Conservation (phyloP, 2,888 invertebrate species). For the Stenchaetothrips biformis region DNA sequence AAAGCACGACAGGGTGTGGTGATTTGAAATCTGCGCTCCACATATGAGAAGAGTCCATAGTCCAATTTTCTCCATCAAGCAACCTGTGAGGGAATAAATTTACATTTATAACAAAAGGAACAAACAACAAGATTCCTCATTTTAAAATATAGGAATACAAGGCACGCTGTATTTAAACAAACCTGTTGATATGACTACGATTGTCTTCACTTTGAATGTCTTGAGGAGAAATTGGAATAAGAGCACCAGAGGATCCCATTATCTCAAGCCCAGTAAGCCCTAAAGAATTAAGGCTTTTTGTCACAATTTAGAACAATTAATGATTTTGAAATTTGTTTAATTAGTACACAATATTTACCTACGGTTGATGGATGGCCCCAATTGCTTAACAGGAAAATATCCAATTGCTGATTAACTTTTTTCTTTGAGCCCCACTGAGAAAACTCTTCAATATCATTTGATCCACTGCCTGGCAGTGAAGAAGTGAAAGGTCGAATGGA, state of each 20-base stretch:
- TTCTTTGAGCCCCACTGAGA: not conserved
- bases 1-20: slow-evolving; percentile 43
- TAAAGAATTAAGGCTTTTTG: not conserved
- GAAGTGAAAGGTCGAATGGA: not conserved
- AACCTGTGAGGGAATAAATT: slow-evolving; percentile 45
- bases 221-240: slow-evolving; percentile 8
- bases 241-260: not conserved
- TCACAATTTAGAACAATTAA: not conserved
- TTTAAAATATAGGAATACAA: no score
- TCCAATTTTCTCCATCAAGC: slow-evolving; percentile 64
- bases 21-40: slow-evolving; percentile 54
- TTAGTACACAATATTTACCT: not conserved
- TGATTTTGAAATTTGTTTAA: not conserved
- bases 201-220: not conserved
- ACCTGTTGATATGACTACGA: not conserved
- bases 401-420: not conserved
- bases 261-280: not conserved
- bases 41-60: slow-evolving; percentile 62
- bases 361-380: not conserved
- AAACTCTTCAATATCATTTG: not conserved
- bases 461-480: not conserved
- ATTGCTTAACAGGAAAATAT: slow-evolving; percentile 1
- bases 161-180: not conserved
- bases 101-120: not conserved
- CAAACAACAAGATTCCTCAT: not conserved